These are phyloP conservation scores for Diplolepis rosae DNA, from an alignment of 2,888 invertebrate genomes.

Conservation along the genomic window DNA sequence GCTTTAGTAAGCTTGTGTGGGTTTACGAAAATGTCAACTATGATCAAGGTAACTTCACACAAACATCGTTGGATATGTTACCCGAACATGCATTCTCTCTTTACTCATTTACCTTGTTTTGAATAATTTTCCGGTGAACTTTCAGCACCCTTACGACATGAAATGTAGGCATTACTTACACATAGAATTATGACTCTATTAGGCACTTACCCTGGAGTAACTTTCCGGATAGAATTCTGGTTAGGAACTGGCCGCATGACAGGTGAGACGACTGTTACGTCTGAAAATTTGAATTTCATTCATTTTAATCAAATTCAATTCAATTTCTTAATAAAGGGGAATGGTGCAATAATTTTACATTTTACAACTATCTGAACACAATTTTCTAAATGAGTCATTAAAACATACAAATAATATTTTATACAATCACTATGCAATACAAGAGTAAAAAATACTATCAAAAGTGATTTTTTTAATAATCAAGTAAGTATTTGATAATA, in stretches of 20 bases:
- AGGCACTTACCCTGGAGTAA: slow-evolving; percentile 44
- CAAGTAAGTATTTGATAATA: too few species aligned
- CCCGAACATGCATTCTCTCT: slow-evolving; percentile 13
- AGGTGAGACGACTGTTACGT: slow-evolving; percentile 12
- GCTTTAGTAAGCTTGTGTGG: background rate
- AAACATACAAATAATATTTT: too few species aligned
- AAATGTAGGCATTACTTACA: too few species aligned
- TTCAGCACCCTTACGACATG: background rate
- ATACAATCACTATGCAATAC: too few species aligned
- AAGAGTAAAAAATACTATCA: too few species aligned
- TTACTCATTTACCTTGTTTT: slow-evolving; percentile 7
- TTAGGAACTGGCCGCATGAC: slow-evolving; percentile 36
- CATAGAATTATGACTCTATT: background rate
- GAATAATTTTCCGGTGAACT: slow-evolving; percentile 29
- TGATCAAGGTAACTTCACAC: slow-evolving; percentile 24
- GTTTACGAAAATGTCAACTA: slow-evolving; percentile 10
- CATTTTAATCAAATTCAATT: too few species aligned
- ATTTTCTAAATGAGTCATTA: too few species aligned
- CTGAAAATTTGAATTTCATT: slow-evolving; percentile 1
- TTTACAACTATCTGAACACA: too few species aligned
- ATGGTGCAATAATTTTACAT: too few species aligned
- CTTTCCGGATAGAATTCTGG: slow-evolving; percentile 43
- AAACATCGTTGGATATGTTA: slow-evolving; percentile 18
- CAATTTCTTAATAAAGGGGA: too few species aligned
- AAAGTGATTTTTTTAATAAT: too few species aligned